phyloP scores from a whole-genome alignment of 2,113 vertebrate genomes.

The Irena cyanogastra region DNA sequence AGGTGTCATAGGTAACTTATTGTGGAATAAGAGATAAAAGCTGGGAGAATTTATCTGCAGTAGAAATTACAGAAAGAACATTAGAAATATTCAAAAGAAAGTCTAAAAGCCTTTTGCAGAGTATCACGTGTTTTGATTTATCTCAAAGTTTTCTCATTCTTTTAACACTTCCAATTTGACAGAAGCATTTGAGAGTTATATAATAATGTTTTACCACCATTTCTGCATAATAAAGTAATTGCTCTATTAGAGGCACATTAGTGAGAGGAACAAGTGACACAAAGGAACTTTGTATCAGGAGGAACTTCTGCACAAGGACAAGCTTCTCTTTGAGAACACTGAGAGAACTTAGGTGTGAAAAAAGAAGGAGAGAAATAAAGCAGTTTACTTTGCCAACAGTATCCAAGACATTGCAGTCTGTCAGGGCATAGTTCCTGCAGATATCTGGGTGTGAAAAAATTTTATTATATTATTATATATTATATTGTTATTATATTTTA shows the following conservation, averaged over 20 bases:
- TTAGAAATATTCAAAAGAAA: slow-evolving; percentile 36
- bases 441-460: not conserved
- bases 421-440: not conserved
- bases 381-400: slow-evolving; percentile 8
- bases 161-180: slow-evolving; percentile 44
- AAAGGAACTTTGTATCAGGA: slow-evolving; percentile 37
- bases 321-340: slow-evolving; percentile 24
- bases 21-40: slow-evolving; percentile 45
- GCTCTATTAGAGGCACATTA: slow-evolving; percentile 65
- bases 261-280: slow-evolving; percentile 46
- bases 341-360: not conserved
- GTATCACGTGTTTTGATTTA: slow-evolving; percentile 52
- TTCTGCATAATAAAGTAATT: slow-evolving; percentile 57
- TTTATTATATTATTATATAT: no score
- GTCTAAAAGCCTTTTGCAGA: slow-evolving; percentile 34
- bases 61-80: slow-evolving; percentile 44
- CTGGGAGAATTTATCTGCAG: slow-evolving; percentile 38
- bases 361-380: not conserved
- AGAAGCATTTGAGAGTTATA: slow-evolving; percentile 55
- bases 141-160: slow-evolving; percentile 48
- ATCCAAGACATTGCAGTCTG: not conserved
- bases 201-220: slow-evolving; percentile 20
- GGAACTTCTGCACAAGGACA: slow-evolving; percentile 44
- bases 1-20: slow-evolving; percentile 30
- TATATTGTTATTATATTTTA: no score